phyloP scores from a whole-genome alignment of 2,797 vertebrate species.

The Melanotaenia nigrans region DNA sequence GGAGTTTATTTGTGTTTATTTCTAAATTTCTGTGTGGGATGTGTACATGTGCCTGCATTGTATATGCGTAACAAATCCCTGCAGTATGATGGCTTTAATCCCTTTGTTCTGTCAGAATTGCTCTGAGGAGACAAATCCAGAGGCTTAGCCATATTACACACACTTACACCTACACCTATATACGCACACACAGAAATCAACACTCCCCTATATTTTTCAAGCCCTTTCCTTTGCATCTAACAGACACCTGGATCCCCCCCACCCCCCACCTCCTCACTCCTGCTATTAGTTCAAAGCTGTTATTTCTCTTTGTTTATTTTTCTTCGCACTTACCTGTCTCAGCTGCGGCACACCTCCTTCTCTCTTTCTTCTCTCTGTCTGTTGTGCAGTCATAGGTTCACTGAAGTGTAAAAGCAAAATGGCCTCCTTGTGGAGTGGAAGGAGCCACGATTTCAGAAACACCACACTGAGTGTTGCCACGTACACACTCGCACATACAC shows the following conservation, averaged over 20 bases:
- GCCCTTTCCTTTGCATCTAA: slow-evolving; percentile 36
- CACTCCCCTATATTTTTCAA: slow-evolving; percentile 31
- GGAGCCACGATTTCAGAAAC: slow-evolving; percentile 63
- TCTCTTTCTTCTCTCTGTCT: slow-evolving; percentile 28
- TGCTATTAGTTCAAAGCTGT: slow-evolving; percentile 26
- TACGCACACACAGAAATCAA: slow-evolving; percentile 5
- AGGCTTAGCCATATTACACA: slow-evolving; percentile 72
- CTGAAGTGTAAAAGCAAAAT: slow-evolving; percentile 60
- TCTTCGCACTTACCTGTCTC: slow-evolving; percentile 11
- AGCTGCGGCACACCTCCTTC: slow-evolving; percentile 11
- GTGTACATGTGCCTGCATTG: slow-evolving; percentile 3
- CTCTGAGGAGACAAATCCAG: slow-evolving; percentile 67
- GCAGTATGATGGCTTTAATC: slow-evolving; percentile 68
- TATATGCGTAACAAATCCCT: slow-evolving; percentile 58
- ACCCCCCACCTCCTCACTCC: background rate
- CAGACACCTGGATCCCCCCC: slow-evolving; percentile 34
- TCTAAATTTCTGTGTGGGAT: slow-evolving; percentile 10
- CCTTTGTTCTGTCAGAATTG: slow-evolving; percentile 61
- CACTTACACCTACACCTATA: slow-evolving; percentile 54
- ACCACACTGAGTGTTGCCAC: slow-evolving; percentile 45
- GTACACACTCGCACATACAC: slow-evolving; percentile 19
- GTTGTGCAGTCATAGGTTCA: slow-evolving; percentile 59
- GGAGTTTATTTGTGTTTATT: slow-evolving; percentile 13
- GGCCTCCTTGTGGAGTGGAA: slow-evolving; percentile 59
- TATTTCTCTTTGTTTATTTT: slow-evolving; percentile 19